Evolutionary conservation across 2,113 vertebrate species (phyloP).

Genomic region (Nycticebus coucang): DNA sequence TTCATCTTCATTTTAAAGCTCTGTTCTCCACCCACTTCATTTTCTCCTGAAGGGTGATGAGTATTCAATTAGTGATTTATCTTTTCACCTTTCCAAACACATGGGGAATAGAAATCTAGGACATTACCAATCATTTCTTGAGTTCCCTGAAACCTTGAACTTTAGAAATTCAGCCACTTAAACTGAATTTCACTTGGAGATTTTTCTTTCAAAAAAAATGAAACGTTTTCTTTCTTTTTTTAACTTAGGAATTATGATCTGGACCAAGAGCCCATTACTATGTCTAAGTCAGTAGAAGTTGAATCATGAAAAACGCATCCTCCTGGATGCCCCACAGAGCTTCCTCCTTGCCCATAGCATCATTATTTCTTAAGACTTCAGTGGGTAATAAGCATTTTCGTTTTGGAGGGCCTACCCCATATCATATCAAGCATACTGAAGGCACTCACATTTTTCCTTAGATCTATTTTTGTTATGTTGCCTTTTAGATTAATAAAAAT

Average conservation of each 20-base stretch:
- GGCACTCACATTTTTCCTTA: neutral
- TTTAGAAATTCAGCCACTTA: slow-evolving; percentile 4
- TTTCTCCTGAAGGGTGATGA: slow-evolving; percentile 3
- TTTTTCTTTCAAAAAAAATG: neutral
- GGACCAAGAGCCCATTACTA: neutral
- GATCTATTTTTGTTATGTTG: neutral
- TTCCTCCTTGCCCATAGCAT: neutral
- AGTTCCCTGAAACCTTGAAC: neutral
- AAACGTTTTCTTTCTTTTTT: neutral
- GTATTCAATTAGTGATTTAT: neutral
- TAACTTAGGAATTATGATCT: slow-evolving; percentile 19
- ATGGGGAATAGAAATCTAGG: neutral
- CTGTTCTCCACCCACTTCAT: neutral
- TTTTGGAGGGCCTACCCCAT: neutral
- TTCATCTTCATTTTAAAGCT: neutral
- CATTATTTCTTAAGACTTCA: neutral
- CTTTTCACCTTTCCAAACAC: slow-evolving; percentile 25
- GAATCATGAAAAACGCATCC: neutral
- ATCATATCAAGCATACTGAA: neutral
- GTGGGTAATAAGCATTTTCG: neutral
- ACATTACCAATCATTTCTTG: neutral
- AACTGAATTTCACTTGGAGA: neutral
- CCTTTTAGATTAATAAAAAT: neutral
- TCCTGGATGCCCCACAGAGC: neutral
- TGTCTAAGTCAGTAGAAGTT: neutral